Evolutionary conservation across 1,140 invertebrate genomes (phyloP), one percentile per base, ranked within the genome.

Genomic region (Trichogramma pretiosum): DNA sequence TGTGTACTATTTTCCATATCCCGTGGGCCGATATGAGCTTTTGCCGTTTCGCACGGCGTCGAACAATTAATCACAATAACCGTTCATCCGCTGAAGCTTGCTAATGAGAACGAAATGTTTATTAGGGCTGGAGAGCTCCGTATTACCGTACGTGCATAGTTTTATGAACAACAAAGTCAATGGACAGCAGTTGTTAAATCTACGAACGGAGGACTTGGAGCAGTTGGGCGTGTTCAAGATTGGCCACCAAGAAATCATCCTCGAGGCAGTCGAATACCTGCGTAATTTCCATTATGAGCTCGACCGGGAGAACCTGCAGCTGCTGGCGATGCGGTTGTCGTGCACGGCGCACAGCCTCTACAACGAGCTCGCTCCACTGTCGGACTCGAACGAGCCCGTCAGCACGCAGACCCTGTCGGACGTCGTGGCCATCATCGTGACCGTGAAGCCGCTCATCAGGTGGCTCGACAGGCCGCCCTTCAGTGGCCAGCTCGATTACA

Each of bases 221-320:
- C 82, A 88, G 62, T 74, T 95, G 26, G 85, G 87, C 28, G 82
- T 95, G 51, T 72, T 75, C 33, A 85, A 87, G 59, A 79, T 95
- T 49, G 91, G 92, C 4, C 91, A 94, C 63, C 93, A 96, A 70
- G 93, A 96, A 68, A 77, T 93, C 36, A 81, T 95, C 52, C 72
- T 95, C 42, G 90, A 93, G 72, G 89, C 89, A 37, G 84, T 94
- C 5, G 90, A 93, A 59, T 83, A 89, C 56, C 73, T 96, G 13
- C 74, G 85, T 59, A 87, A 89, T 71, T 87, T 93, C 73, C 86
- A 93, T 62, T 93, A 91, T 77, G 88, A 91, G 60, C 69, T 92
- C 51, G 84, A 91, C 53, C 80, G 86, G 54, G 91, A 95, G 70
- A 94, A 93, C 68, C 72, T 95, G 22, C 91, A 95, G 70, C 79